Conservation (phyloP, 2,113 vertebrate species). For the Sciurus niger region DNA sequence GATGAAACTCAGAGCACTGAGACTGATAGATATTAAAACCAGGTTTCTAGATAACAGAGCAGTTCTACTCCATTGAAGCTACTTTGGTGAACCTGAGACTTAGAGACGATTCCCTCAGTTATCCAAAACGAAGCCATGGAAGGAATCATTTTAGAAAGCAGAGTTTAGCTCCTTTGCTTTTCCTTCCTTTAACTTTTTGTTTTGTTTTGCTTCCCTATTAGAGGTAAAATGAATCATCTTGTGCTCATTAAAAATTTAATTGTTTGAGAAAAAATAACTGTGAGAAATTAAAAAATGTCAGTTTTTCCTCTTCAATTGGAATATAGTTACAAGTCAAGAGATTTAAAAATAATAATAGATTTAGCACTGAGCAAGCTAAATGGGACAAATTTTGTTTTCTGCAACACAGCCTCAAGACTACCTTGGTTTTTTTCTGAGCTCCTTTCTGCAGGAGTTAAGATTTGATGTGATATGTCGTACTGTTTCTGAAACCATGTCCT, state of each 20-base stretch:
- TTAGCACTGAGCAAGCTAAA: constrained; percentile 30
- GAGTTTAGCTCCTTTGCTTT: background rate
- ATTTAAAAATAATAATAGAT: constrained; percentile 2
- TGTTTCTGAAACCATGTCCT: constrained; percentile 12
- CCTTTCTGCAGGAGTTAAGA: constrained; percentile 64
- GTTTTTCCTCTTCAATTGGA: background rate
- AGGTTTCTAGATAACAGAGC: background rate
- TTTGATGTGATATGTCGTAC: background rate
- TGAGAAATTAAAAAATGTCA: constrained; percentile 4
- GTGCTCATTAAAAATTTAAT: constrained; percentile 51
- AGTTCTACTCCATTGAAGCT: background rate
- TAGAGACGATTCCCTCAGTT: background rate
- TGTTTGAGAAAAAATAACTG: constrained; percentile 48
- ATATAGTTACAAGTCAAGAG: constrained; percentile 53
- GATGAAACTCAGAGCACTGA: background rate
- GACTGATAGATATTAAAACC: constrained; percentile 37
- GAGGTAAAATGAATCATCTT: constrained; percentile 51
- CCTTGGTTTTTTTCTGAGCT: background rate
- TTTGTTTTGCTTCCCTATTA: constrained; percentile 16
- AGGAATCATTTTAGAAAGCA: background rate
- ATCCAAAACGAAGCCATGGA: background rate
- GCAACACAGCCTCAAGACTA: background rate
- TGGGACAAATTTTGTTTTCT: background rate
- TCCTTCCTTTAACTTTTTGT: background rate
- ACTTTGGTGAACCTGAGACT: constrained; percentile 40